Conservation (phyloP, 2,797 vertebrate genomes). For the Hydrocynus forskahlii region DNA sequence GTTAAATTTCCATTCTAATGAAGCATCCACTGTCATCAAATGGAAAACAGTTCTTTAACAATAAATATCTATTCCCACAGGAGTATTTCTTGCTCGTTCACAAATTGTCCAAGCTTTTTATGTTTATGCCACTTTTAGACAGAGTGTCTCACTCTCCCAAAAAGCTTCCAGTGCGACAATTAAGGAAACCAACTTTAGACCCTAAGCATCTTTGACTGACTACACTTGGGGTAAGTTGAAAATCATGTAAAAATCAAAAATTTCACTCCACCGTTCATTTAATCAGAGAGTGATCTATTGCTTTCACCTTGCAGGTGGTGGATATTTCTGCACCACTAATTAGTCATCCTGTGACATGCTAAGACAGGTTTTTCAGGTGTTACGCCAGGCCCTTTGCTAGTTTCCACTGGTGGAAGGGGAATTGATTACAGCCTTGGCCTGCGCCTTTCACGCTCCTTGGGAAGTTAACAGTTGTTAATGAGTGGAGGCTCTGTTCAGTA, state of each 20-base stretch:
- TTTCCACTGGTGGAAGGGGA: neutral
- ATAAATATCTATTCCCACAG: too few species aligned
- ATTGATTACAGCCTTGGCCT: conserved; percentile 36
- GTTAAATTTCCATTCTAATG: too few species aligned
- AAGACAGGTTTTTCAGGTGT: neutral
- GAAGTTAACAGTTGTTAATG: conserved; percentile 51
- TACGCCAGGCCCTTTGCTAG: neutral
- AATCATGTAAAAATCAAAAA: neutral
- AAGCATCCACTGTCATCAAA: too few species aligned
- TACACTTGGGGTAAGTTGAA: neutral
- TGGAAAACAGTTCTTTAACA: too few species aligned
- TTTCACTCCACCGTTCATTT: neutral
- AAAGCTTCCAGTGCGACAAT: neutral
- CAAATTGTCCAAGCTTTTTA: too few species aligned
- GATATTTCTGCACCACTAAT: neutral
- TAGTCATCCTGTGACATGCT: neutral
- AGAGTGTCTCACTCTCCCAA: too few species aligned
- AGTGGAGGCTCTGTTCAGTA: conserved; percentile 31
- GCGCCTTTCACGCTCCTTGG: conserved; percentile 18
- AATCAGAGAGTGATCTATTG: neutral
- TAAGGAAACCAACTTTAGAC: neutral
- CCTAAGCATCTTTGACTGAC: neutral
- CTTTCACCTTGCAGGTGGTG: neutral
- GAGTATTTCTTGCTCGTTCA: too few species aligned
- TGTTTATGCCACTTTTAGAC: too few species aligned